Evolutionary conservation across 35 echinoderm and acorn worm species (phyloP), one percentile per base, ranked within the genome.

Genomic region (Anneissia japonica): DNA sequence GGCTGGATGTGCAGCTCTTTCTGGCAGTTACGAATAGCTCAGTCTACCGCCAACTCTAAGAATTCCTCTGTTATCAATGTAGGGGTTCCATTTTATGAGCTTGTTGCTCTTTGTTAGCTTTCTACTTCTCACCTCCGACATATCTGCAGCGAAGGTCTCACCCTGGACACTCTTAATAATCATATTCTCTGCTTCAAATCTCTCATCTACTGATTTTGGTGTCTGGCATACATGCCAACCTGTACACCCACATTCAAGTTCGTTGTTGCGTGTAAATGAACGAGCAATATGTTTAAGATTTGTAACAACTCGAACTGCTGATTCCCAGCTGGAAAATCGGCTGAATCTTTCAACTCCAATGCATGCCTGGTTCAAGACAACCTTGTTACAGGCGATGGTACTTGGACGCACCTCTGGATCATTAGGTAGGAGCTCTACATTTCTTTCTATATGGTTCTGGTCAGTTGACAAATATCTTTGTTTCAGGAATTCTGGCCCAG

Each of bases 301-400:
- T 11, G 83, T 79, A 7, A 46, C 74, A 4, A 83, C 89, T 37
- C 83, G 55, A 31, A 85, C 37, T 56, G 82, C 74, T 46, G 74
- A 79, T 39, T 90, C 72, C 89, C 89, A 90, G 46, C 73, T 78
- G 26, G 83, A 90, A 79, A 90, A 90, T 31, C 31, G 80, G 37
- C 43, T n/a, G 38, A 88, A 73, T 75, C 80, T 74, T 38, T 89
- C 46, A 0, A 37, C 30, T 41, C 78, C 55, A 30, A 89, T 51
- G 35, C 9, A 37, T 21, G 77, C 46, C 19, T 7, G 79, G 74
- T 46, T 5, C 16, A 87, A 30, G 33, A 19, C 35, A 7, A 79
- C 72, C 31, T 82, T 88, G 16, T 64, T 88, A 32, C 46, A 88
- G 33, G 0, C 36, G 51, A 87, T 40, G 39, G 37, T 36, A 4